These are phyloP conservation scores for Sinocyclocheilus anophthalmus DNA, from an alignment of 2,113 vertebrate species.

Conservation along the genomic window DNA sequence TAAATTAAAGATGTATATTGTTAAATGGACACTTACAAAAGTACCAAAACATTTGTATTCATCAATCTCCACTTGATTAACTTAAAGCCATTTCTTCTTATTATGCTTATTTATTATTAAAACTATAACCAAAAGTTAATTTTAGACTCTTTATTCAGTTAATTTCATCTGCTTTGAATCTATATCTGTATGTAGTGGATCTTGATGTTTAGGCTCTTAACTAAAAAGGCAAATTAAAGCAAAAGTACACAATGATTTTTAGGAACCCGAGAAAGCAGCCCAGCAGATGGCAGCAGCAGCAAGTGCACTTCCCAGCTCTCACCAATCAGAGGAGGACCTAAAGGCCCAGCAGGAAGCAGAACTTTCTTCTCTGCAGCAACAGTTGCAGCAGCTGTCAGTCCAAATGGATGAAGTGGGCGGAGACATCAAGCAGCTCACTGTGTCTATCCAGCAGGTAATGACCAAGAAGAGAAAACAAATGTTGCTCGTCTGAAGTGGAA, in stretches of 20 bases:
- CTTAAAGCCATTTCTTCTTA: background rate
- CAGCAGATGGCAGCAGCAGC: constrained; percentile 68
- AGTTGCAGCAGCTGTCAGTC: constrained; percentile 75
- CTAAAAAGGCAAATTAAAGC: background rate
- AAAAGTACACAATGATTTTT: background rate
- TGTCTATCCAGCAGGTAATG: constrained; percentile 77
- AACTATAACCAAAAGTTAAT: background rate
- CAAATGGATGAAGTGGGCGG: constrained; percentile 74
- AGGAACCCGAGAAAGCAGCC: constrained; percentile 71
- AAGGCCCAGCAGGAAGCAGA: constrained; percentile 79
- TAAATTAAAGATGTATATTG: no score
- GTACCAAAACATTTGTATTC: background rate
- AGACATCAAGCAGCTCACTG: constrained; percentile 74
- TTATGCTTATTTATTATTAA: background rate
- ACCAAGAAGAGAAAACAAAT: background rate
- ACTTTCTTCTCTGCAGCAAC: constrained; percentile 71
- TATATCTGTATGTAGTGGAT: background rate
- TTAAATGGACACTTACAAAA: background rate
- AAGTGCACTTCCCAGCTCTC: constrained; percentile 63
- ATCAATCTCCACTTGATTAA: background rate
- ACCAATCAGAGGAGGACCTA: constrained; percentile 73
- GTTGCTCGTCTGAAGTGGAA: no score
- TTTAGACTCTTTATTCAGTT: background rate
- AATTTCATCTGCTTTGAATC: background rate
- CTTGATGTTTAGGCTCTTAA: background rate